These are phyloP conservation scores for Platycnemis pennipes DNA, from an alignment of 2,888 invertebrate genomes.

Conservation along the genomic window DNA sequence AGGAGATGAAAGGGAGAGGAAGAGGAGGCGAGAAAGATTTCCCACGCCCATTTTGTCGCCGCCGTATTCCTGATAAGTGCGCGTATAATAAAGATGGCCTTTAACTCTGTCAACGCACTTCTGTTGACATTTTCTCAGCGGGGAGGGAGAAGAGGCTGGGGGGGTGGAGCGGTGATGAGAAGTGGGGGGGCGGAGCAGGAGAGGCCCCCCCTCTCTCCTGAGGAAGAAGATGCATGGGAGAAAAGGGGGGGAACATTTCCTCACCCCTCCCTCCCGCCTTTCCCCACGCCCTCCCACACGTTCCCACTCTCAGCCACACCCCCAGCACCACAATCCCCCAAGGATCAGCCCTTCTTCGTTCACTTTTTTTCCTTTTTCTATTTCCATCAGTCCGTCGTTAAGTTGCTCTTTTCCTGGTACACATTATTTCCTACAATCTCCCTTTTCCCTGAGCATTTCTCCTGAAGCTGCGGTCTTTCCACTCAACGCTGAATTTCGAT, in stretches of 20 bases:
- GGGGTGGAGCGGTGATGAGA: neutral
- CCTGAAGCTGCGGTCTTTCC: neutral
- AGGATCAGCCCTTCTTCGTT: too few relatives aligned
- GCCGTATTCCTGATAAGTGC: slow-evolving; percentile 62
- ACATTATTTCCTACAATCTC: neutral
- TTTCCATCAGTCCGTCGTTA: slow-evolving; percentile 55
- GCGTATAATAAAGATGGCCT: slow-evolving; percentile 62
- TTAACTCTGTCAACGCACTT: slow-evolving; percentile 64
- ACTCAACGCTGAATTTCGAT: neutral
- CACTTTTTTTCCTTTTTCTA: neutral
- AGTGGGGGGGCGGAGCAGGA: neutral
- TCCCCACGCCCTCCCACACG: neutral
- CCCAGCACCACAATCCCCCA: too few relatives aligned
- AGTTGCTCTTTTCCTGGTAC: slow-evolving; percentile 3
- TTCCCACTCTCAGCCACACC: neutral
- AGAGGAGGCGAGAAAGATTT: slow-evolving; percentile 18
- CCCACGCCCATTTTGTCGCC: slow-evolving; percentile 48
- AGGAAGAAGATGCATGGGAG: neutral
- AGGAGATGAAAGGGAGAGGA: neutral
- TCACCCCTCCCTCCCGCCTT: neutral
- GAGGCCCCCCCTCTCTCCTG: neutral
- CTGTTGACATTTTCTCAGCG: slow-evolving; percentile 60
- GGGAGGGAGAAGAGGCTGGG: neutral
- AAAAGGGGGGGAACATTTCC: neutral
- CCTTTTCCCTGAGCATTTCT: neutral